Base-by-base conservation (phyloP, 1,140 invertebrate species). In the Phortica variegata region DNA sequence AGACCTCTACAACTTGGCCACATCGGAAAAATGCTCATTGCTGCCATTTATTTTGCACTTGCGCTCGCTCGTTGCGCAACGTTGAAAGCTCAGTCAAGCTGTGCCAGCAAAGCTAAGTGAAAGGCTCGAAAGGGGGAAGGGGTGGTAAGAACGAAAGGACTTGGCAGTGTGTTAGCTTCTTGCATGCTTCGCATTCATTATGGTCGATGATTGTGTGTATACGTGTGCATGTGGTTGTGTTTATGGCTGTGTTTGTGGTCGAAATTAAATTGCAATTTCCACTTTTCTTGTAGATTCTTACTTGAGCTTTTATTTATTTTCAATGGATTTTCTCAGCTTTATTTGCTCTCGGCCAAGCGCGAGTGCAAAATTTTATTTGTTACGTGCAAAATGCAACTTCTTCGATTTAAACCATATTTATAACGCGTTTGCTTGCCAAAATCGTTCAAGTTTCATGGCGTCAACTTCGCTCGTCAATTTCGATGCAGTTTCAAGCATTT, bases 241-340 rank as follows among this genome's bases (percentile, higher is more conserved):
- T 17, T 45, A 43, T 39, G 37, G 49, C 38, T 52, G 53, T 68
- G 60, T 56, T 66, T 62, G 63, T 47, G 63, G 63, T 68, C 42
- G 54, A 68, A 68, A 68, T 68, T 68, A 68, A 68, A 68, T 68
- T 68, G 63, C 63, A 60, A 68, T 68, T 60, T 55, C 52, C 53
- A 68, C 65, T 68, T 63, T 51, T 61, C 54, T 53, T 8, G 13
- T 17, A 5, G 5, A 34, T 23, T 56, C 52, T 49, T 54, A 63
- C 58, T 66, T n/a, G n/a, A 10, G 10, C 23, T 26, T 26, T 26
- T 26, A 26, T 68, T 58, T 49, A 49, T 63, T 68, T 66, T 68
- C 68, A 68, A 69, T 60, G 52, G 60, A 66, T 58, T 53, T 63
- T 13, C 36, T 38, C 3, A 38, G 16, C 18, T 10, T 21, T 23